A percentile compares a stretch with the other conserved stretches of the same genome.
phyloP scores from a whole-genome alignment of 2,797 vertebrate genomes.

The Gouania willdenowi region DNA sequence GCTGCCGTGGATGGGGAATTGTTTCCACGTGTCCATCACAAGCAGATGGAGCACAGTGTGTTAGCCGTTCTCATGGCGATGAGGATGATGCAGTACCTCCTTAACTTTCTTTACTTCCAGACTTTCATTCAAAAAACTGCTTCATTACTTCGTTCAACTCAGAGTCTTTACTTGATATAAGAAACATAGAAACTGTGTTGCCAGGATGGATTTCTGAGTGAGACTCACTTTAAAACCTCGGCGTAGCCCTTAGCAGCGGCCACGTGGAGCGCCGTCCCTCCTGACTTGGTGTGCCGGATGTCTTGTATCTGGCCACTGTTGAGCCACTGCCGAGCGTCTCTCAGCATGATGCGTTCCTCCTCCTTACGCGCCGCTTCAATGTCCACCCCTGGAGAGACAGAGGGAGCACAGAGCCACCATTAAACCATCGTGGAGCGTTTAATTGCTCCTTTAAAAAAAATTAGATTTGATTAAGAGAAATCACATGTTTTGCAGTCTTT shows the following conservation, averaged over 20 bases:
- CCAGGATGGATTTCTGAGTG: too few species aligned
- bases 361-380: slow-evolving; percentile 97
- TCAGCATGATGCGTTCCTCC: slow-evolving; percentile 94
- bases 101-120: too few species aligned
- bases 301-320: slow-evolving; percentile 96
- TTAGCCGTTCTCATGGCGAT: too few species aligned
- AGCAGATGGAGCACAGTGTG: too few species aligned
- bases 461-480: too few species aligned
- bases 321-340: slow-evolving; percentile 96
- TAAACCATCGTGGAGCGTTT: slow-evolving; percentile 3
- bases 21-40: too few species aligned
- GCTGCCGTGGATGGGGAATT: not conserved
- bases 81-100: too few species aligned
- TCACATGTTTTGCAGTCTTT: too few species aligned
- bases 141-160: too few species aligned
- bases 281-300: slow-evolving; percentile 89
- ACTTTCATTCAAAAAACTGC: too few species aligned
- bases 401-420: not conserved
- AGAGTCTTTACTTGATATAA: too few species aligned
- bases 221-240: slow-evolving; percentile 98
- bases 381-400: slow-evolving; percentile 82
- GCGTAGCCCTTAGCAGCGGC: slow-evolving; percentile 96
- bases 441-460: slow-evolving; percentile 10
- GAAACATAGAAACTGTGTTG: too few species aligned
- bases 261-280: slow-evolving; percentile 95